Conservation (phyloP, 2,888 invertebrate genomes). For the Macrosoma leucophasiata region DNA sequence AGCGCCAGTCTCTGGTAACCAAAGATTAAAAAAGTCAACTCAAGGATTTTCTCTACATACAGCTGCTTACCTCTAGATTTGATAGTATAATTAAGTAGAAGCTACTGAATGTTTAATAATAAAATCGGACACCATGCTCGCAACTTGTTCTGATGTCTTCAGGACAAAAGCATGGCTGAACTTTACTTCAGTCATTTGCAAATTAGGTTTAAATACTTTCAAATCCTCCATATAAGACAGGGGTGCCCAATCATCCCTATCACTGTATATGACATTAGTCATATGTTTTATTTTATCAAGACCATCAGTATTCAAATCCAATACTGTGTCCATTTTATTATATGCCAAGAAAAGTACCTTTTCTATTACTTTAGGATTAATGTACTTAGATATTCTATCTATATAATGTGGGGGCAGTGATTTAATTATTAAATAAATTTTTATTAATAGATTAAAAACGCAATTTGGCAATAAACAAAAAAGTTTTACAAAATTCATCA, state of each 20-base stretch:
- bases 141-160: constrained; percentile 76
- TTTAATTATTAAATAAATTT: constrained; percentile 70
- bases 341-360: constrained; percentile 82
- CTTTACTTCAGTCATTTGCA: constrained; percentile 44
- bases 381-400: constrained; percentile 70
- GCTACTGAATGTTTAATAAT: no score
- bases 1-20: no score
- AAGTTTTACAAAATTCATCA: constrained; percentile 58
- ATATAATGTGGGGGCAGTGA: constrained; percentile 68
- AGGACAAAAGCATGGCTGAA: constrained; percentile 88
- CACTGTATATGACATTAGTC: constrained; percentile 83
- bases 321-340: constrained; percentile 87
- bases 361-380: constrained; percentile 76
- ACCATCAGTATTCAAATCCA: constrained; percentile 77
- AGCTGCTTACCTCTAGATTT: no score
- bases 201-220: constrained; percentile 40
- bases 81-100: no score
- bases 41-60: no score
- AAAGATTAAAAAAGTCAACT: no score
- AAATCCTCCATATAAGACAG: constrained; percentile 81
- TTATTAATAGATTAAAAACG: constrained; percentile 67
- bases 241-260: constrained; percentile 90
- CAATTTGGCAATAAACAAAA: constrained; percentile 67
- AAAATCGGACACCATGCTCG: constrained; percentile 46
- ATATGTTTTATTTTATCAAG: constrained; percentile 78